These are phyloP conservation scores for Parnassius mnemosyne DNA, from an alignment of 2,888 invertebrate genomes.

Conservation along the genomic window DNA sequence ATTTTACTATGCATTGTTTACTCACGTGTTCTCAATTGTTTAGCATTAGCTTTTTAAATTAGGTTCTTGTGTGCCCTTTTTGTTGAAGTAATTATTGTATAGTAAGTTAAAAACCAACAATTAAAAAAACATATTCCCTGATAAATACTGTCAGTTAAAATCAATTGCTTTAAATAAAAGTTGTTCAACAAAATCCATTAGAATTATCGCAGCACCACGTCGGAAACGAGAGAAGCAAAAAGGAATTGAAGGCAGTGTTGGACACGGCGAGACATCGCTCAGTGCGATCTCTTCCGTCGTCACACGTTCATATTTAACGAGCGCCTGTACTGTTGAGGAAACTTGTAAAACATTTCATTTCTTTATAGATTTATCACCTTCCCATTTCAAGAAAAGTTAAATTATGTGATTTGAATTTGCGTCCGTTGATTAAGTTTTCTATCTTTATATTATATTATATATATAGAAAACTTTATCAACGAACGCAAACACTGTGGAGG, in stretches of 20 bases:
- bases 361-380: not conserved
- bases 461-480: no score
- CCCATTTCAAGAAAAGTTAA: not conserved
- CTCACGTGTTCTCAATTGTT: no score
- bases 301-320: slow-evolving; percentile 24
- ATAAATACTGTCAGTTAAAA: not conserved
- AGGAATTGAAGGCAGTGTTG: slow-evolving; percentile 4
- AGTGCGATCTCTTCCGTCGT: slow-evolving; percentile 16
- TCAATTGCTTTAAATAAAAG: slow-evolving; percentile 3
- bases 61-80: no score
- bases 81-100: no score
- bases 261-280: slow-evolving; percentile 16
- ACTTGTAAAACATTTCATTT: not conserved
- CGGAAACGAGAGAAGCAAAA: slow-evolving; percentile 1
- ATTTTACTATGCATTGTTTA: no score
- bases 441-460: no score
- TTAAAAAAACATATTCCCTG: no score
- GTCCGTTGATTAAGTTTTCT: no score
- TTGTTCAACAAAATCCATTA: not conserved
- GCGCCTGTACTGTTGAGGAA: not conserved
- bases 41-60: no score
- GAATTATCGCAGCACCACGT: not conserved
- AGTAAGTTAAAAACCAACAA: no score
- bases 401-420: no score
- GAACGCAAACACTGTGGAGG: no score